phyloP scores from a whole-genome alignment of 2,113 vertebrate genomes.

The Propithecus coquereli region DNA sequence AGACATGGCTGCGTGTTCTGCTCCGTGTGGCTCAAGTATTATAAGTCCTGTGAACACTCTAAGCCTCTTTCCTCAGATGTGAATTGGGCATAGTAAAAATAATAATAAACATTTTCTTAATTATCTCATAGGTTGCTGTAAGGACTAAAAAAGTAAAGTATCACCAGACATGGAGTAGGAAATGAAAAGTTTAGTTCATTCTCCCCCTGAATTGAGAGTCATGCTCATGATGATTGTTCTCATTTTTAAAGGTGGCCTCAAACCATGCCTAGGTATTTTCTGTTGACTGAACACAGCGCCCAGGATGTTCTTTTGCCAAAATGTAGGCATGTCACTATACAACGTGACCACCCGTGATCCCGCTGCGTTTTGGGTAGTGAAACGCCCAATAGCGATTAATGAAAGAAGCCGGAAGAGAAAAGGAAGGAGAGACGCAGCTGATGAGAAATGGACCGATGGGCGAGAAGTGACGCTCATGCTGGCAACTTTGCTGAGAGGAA shows the following conservation, averaged over 20 bases:
- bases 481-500: not conserved
- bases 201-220: not conserved
- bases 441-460: not conserved
- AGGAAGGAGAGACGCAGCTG: not conserved
- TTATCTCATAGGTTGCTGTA: not conserved
- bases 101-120: not conserved
- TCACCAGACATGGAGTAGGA: not conserved
- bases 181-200: not conserved
- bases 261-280: not conserved
- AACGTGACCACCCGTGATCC: not conserved
- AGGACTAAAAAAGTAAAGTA: not conserved
- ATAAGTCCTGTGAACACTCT: not conserved
- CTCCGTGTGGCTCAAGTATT: not conserved
- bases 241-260: not conserved
- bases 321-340: not conserved
- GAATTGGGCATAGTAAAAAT: not conserved
- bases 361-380: not conserved
- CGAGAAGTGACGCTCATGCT: not conserved
- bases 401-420: not conserved
- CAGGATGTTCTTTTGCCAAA: not conserved
- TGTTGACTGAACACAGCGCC: no score
- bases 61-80: not conserved
- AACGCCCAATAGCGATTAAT: not conserved
- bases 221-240: not conserved
- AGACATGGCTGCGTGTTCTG: not conserved